Percentiles rank a stretch among this genome's conserved stretches.
Conservation (phyloP, 2,888 invertebrate genomes). For the Pachymerium ferrugineum region DNA sequence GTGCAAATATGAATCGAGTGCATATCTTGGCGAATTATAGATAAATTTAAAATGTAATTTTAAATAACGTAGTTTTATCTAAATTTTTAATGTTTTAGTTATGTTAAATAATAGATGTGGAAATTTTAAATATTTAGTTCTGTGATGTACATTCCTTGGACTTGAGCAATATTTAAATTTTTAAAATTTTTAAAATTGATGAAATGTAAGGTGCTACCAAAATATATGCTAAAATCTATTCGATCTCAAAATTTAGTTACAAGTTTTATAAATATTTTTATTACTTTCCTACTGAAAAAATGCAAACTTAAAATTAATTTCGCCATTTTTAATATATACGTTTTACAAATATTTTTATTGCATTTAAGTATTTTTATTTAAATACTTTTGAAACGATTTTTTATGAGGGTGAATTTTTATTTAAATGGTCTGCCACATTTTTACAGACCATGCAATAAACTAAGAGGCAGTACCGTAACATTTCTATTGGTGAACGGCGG, state of each 20-base stretch:
- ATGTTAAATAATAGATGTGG: background rate
- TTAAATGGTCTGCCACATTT: no score
- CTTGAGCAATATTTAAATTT: constrained; percentile 1
- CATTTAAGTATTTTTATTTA: background rate
- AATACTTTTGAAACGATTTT: background rate
- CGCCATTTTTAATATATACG: background rate
- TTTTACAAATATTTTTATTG: background rate
- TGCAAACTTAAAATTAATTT: background rate
- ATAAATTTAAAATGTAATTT: constrained; percentile 3
- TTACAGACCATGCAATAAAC: no score
- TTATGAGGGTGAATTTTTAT: no score
- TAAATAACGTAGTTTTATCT: background rate
- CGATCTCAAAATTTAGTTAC: background rate
- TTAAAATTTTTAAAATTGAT: constrained; percentile 2
- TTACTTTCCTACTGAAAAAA: no score
- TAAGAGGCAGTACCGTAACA: background rate
- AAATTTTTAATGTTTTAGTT: background rate
- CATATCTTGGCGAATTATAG: background rate
- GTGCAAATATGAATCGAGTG: background rate
- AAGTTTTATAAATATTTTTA: background rate
- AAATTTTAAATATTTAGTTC: background rate
- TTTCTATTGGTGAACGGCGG: no score
- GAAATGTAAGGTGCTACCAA: background rate
- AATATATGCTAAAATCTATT: background rate
- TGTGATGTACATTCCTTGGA: background rate